Evolutionary conservation across 1,140 invertebrate species (phyloP), one percentile per base, ranked within the genome.

Genomic region (Cotesia typhae): DNA sequence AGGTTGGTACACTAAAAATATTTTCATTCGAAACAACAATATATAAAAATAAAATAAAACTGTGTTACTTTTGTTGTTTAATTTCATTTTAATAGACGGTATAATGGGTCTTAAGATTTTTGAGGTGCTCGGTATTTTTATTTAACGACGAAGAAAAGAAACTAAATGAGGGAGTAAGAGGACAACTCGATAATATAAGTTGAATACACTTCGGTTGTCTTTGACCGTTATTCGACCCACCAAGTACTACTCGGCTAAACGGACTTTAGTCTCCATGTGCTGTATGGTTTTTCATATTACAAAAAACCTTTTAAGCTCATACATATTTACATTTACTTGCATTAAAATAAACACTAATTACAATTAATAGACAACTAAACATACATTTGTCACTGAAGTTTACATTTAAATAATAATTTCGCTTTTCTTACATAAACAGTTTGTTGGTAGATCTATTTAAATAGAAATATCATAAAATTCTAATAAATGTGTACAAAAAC

Each of bases 171-270:
- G 41, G 41, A 47, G 41, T 47, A 47, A 47, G 41, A 47, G 41
- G 41, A 47, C 41, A 47, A 28, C 28, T 28, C 28, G 28, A 28
- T 28, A 28, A 28, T 28, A 28, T 28, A 28, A 70, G 57, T 64
- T 67, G 59, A 67, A 68, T 67, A 75, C 28, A 65, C 52, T 35
- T 70, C 7, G 36, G 60, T 52, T 53, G 67, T 70, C n/a, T 61
- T 71, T 53, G 60, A 75, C 74, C 74, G 74, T 75, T 75, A 75
- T 73, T 75, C 59, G 74, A 75, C 74, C 74, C 74, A 75, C 74
- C 74, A 67, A 64, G 52, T 51, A 28, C 28, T 28, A 28, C 28
- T 28, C 28, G 28, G 2, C 28, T 60, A 51, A 64, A 52, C 69
- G 59, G 60, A 70, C 67, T 41, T 65, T 20, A 68, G 57, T 70